phyloP scores from a whole-genome alignment of 2,113 vertebrate genomes.

The Nyctereutes procyonoides region DNA sequence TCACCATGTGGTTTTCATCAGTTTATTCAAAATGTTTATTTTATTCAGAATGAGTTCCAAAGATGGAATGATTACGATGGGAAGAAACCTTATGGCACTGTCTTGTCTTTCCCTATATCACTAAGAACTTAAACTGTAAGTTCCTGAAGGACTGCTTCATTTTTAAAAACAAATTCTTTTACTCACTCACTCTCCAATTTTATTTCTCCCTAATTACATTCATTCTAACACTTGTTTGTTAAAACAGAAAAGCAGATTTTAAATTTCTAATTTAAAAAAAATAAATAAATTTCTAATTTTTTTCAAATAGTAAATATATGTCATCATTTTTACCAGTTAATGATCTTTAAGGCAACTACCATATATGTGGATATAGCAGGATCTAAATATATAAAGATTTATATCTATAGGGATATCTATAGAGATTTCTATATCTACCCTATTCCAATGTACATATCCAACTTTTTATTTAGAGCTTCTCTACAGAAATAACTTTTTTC shows the following conservation, averaged over 20 bases:
- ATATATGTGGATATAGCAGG: background rate
- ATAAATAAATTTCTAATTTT: no score
- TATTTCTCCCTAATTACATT: background rate
- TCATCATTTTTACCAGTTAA: background rate
- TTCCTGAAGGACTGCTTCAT: background rate
- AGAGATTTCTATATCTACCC: background rate
- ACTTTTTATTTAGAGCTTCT: background rate
- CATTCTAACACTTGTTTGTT: background rate
- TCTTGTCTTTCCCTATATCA: background rate
- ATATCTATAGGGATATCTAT: background rate
- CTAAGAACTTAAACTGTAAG: background rate
- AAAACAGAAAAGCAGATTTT: background rate
- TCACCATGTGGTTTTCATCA: background rate
- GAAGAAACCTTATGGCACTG: background rate
- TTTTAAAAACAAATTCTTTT: background rate
- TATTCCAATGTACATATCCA: background rate
- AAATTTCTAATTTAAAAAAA: background rate
- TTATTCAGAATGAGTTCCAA: background rate
- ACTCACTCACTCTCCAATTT: background rate
- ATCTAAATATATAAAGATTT: background rate
- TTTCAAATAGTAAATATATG: background rate
- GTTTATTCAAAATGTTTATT: conserved; percentile 30
- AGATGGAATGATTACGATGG: background rate
- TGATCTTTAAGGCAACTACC: background rate
- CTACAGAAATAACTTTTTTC: background rate